Conservation (phyloP, 2,113 vertebrate species). For the Octodon degus region DNA sequence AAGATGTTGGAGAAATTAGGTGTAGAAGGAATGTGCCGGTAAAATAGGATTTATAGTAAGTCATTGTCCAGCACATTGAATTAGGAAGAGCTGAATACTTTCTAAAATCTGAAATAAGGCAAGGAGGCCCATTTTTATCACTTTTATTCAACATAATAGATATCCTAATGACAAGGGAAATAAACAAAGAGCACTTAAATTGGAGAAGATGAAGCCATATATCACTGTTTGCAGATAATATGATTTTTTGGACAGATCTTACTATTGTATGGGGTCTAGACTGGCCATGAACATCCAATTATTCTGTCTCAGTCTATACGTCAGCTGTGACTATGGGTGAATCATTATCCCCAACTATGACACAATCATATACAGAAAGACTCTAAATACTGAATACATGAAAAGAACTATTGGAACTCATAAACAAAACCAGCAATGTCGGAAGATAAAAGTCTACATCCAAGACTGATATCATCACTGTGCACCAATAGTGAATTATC, state of each 20-base stretch:
- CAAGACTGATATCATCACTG: not conserved
- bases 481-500: not conserved
- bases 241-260: not conserved
- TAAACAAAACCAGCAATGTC: not conserved
- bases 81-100: too few relatives aligned
- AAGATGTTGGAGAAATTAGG: too few relatives aligned
- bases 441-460: not conserved
- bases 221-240: not conserved
- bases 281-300: not conserved
- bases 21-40: too few relatives aligned
- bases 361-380: not conserved
- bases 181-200: not conserved
- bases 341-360: not conserved
- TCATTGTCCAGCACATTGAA: too few relatives aligned
- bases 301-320: not conserved
- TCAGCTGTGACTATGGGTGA: not conserved
- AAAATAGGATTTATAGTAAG: too few relatives aligned
- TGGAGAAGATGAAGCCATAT: not conserved
- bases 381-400: not conserved
- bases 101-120: too few relatives aligned
- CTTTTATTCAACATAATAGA: too few relatives aligned
- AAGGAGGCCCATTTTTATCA: not conserved
- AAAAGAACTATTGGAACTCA: not conserved
- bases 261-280: not conserved
- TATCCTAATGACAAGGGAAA: not conserved